These are phyloP conservation scores for Drosophila equinoxialis DNA, from an alignment of 1,140 invertebrate species.

Conservation along the genomic window DNA sequence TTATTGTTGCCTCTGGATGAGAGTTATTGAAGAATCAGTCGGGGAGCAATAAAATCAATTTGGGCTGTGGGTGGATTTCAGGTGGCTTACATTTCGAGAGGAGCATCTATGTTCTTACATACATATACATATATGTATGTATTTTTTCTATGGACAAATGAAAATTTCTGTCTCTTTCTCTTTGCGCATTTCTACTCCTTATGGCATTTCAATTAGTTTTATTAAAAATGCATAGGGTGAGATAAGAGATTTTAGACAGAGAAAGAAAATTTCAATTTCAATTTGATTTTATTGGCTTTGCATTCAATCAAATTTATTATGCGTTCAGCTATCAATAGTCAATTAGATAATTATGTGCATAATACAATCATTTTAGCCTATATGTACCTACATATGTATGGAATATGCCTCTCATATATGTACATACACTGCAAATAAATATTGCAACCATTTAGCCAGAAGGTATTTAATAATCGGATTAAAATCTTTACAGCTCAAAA, in stretches of 20 bases:
- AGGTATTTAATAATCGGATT: too few relatives aligned
- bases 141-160: constrained; percentile 59
- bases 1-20: constrained; percentile 16
- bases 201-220: constrained; percentile 72
- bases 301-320: constrained; percentile 71
- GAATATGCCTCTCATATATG: neutral
- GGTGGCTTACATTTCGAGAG: too few relatives aligned
- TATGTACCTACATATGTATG: too few relatives aligned
- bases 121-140: too few relatives aligned
- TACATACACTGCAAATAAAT: neutral
- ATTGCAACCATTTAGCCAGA: too few relatives aligned
- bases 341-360: constrained; percentile 74
- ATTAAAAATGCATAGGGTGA: constrained; percentile 65
- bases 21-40: too few relatives aligned
- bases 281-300: constrained; percentile 45
- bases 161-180: constrained; percentile 34
- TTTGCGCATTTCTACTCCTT: neutral
- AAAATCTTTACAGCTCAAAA: too few relatives aligned
- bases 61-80: too few relatives aligned
- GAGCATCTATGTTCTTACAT: neutral
- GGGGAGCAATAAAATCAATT: too few relatives aligned
- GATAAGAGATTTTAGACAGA: constrained; percentile 27
- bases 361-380: constrained; percentile 27
- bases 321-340: constrained; percentile 63
- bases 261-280: constrained; percentile 48